phyloP scores from a whole-genome alignment of 2,888 invertebrate genomes.

The Ptychoptera albimana region DNA sequence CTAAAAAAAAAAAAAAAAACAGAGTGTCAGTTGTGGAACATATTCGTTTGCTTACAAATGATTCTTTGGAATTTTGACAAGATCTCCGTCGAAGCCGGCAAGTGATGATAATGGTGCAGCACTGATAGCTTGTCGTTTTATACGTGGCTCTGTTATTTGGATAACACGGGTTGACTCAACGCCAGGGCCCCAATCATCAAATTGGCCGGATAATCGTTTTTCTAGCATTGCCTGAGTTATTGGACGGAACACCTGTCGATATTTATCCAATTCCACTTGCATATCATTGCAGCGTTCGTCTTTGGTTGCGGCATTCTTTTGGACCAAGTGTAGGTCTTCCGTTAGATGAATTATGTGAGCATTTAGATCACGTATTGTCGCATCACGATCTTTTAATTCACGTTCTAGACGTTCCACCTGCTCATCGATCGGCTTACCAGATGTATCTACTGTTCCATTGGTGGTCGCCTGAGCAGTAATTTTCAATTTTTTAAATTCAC shows the following conservation, averaged over 20 bases:
- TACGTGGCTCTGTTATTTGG: conserved; percentile 34
- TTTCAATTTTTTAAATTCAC: conserved; percentile 12
- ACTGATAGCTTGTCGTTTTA: conserved; percentile 48
- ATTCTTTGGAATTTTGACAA: conserved; percentile 54
- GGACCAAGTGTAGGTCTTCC: conserved; percentile 18
- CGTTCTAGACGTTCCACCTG: conserved; percentile 14
- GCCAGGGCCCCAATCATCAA: conserved; percentile 33
- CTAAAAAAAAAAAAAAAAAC: too few species aligned
- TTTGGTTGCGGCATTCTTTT: conserved; percentile 35
- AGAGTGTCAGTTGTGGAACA: too few species aligned
- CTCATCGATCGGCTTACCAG: conserved; percentile 5
- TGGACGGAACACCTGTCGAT: conserved; percentile 55
- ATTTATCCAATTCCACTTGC: conserved; percentile 74
- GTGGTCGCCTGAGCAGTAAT: neutral
- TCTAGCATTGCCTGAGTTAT: conserved; percentile 49
- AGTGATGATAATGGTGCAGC: conserved; percentile 61
- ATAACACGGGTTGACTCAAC: conserved; percentile 38
- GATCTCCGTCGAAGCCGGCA: conserved; percentile 36
- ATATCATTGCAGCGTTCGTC: conserved; percentile 64
- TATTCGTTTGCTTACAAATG: conserved; percentile 47
- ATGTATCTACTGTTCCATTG: neutral
- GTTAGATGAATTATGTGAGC: conserved; percentile 19
- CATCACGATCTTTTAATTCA: conserved; percentile 17
- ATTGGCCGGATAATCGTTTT: conserved; percentile 31
- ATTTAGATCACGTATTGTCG: conserved; percentile 16